phyloP scores from a whole-genome alignment of 2,888 invertebrate genomes.

The Tipula vernalis region DNA sequence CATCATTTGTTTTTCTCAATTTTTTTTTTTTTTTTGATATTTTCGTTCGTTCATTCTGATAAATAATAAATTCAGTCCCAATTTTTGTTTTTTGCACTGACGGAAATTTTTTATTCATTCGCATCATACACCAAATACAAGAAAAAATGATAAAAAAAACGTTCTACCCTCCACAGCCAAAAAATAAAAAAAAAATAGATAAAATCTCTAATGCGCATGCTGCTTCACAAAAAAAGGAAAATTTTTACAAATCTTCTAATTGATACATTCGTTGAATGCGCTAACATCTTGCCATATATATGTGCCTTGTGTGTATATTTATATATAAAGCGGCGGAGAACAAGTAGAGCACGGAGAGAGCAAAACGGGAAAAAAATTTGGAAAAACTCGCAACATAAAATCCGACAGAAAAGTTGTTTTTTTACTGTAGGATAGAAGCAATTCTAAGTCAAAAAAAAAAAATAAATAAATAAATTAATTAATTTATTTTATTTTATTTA shows the following conservation, averaged over 20 bases:
- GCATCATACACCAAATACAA: not conserved
- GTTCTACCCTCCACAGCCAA: not conserved
- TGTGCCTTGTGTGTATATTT: not conserved
- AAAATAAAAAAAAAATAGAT: not conserved
- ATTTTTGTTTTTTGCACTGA: not conserved
- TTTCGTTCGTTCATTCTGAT: not conserved
- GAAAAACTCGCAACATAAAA: not conserved
- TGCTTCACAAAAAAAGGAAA: not conserved
- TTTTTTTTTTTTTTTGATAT: not conserved
- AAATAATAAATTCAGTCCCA: not conserved
- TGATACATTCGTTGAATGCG: conserved; percentile 10
- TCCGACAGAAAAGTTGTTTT: not conserved
- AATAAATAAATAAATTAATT: not conserved
- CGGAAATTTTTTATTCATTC: not conserved
- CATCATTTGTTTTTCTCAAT: not conserved
- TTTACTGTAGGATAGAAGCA: conserved; percentile 4
- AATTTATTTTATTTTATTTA: not conserved
- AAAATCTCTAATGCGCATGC: conserved; percentile 8
- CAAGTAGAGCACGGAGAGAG: not conserved
- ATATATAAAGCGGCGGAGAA: not conserved
- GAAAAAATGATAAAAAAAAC: not conserved
- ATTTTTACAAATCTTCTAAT: conserved; percentile 7
- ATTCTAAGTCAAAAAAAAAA: not conserved
- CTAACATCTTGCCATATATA: not conserved
- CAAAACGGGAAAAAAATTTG: not conserved